phyloP scores from a whole-genome alignment of 2,797 vertebrate species.

The Chelon labrosus region DNA sequence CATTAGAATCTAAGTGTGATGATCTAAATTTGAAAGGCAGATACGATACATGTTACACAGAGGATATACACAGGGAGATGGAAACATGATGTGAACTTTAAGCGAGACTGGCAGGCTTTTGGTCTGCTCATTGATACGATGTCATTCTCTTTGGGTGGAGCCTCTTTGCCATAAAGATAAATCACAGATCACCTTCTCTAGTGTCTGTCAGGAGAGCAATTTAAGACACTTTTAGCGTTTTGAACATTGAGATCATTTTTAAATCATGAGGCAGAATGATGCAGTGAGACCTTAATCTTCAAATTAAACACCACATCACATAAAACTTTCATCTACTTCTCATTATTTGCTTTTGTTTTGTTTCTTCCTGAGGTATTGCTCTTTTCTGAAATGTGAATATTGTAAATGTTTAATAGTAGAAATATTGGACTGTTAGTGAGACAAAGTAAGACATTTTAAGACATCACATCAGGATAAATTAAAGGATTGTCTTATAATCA shows the following conservation, averaged over 20 bases:
- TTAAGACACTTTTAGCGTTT: neutral
- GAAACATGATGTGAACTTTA: slow-evolving; percentile 37
- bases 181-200: too few species aligned
- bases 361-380: too few species aligned
- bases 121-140: neutral
- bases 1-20: slow-evolving; percentile 37
- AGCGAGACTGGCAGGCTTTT: slow-evolving; percentile 8
- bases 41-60: slow-evolving; percentile 39
- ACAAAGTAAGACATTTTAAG: too few species aligned
- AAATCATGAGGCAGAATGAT: neutral
- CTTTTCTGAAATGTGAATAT: too few species aligned
- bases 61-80: slow-evolving; percentile 39
- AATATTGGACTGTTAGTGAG: too few species aligned
- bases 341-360: neutral
- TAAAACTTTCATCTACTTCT: neutral
- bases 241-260: neutral
- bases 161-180: neutral
- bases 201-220: neutral
- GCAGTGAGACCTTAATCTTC: too few species aligned
- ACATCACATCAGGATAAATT: too few species aligned
- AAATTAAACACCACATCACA: too few species aligned
- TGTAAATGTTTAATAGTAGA: too few species aligned
- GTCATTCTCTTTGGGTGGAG: neutral
- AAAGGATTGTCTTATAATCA: too few species aligned
- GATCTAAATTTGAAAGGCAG: slow-evolving; percentile 56